These are phyloP conservation scores for Drosophila cracens DNA, from an alignment of 2,888 invertebrate genomes.

Conservation along the genomic window DNA sequence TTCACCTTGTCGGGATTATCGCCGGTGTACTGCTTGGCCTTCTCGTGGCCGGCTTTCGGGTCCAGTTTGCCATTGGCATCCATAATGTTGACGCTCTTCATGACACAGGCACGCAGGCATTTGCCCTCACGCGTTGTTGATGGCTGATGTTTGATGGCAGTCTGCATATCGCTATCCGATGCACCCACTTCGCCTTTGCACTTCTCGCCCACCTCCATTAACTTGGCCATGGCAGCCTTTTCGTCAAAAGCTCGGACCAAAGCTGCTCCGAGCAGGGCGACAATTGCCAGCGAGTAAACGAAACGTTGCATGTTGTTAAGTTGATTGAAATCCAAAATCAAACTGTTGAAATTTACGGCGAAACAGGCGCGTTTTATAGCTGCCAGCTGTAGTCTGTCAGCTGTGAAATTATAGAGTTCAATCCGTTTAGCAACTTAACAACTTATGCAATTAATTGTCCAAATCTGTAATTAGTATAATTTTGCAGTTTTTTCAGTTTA, in stretches of 20 bases:
- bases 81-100: conserved; percentile 68
- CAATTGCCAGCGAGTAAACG: conserved; percentile 23
- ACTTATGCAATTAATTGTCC: conserved; percentile 35
- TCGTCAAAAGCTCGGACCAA: conserved; percentile 58
- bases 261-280: conserved; percentile 41
- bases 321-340: conserved; percentile 19
- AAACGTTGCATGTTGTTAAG: conserved; percentile 49
- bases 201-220: conserved; percentile 53
- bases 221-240: conserved; percentile 63
- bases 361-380: conserved; percentile 52
- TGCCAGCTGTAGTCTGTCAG: conserved; percentile 45
- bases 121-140: conserved; percentile 67
- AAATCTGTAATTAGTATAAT: conserved; percentile 47
- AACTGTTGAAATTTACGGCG: conserved; percentile 35
- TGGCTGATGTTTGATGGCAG: conserved; percentile 56
- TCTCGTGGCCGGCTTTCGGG: conserved; percentile 47
- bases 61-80: conserved; percentile 72
- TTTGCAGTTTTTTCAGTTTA: background rate
- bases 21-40: conserved; percentile 58
- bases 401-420: conserved; percentile 76
- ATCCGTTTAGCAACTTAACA: conserved; percentile 36
- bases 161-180: conserved; percentile 65
- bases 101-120: conserved; percentile 77
- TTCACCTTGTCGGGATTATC: conserved; percentile 67
- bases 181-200: conserved; percentile 80